These are phyloP conservation scores for Epinephelus cyanopodus DNA, from an alignment of 2,113 vertebrate genomes.

Conservation along the genomic window DNA sequence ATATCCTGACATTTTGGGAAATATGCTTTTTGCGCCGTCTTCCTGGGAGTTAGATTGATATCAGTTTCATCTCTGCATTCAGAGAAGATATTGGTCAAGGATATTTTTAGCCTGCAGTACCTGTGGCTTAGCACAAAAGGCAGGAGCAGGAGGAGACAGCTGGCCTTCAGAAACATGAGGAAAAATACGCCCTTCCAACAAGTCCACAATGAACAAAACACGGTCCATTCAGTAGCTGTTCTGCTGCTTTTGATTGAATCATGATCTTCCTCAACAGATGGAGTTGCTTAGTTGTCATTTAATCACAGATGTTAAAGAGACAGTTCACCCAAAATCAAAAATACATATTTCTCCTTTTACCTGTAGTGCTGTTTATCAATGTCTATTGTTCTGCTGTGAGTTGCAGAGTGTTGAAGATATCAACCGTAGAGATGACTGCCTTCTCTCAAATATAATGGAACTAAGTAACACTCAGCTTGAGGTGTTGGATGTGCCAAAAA, in stretches of 20 bases:
- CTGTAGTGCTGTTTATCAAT: too few species aligned
- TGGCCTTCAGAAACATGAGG: not conserved
- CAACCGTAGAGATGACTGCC: too few species aligned
- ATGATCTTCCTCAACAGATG: not conserved
- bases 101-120: not conserved
- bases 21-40: constrained; percentile 13
- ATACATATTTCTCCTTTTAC: too few species aligned
- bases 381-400: too few species aligned
- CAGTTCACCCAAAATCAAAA: too few species aligned
- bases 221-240: not conserved
- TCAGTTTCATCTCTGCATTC: constrained; percentile 37
- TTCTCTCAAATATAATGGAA: too few species aligned
- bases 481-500: too few species aligned
- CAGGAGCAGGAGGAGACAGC: not conserved
- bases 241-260: not conserved
- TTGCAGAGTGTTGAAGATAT: too few species aligned
- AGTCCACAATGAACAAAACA: not conserved
- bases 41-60: constrained; percentile 29
- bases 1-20: constrained; percentile 54
- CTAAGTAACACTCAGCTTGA: too few species aligned
- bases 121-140: constrained; percentile 8
- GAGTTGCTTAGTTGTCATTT: not conserved
- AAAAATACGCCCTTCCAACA: not conserved
- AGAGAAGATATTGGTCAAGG: constrained; percentile 22
- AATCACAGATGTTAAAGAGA: not conserved